phyloP scores from a whole-genome alignment of 2,888 invertebrate species.

The Teinopalpus imperialis region DNA sequence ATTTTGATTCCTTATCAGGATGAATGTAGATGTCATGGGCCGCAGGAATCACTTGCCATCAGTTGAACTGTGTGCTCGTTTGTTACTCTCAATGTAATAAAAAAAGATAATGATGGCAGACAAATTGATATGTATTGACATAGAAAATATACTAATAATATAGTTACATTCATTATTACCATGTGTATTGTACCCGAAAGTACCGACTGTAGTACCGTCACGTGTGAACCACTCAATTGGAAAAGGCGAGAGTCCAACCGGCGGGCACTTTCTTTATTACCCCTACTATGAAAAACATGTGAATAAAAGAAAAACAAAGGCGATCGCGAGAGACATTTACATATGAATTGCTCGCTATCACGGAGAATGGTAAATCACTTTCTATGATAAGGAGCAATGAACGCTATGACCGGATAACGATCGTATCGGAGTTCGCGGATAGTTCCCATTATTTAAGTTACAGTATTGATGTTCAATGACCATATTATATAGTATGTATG shows the following conservation, averaged over 20 bases:
- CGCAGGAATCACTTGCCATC: no score
- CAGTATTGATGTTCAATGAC: no score
- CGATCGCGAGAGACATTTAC: slow-evolving; percentile 2
- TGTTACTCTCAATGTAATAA: no score
- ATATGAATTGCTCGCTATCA: slow-evolving; percentile 6
- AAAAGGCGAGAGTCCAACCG: slow-evolving; percentile 32
- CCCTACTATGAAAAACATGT: slow-evolving; percentile 1
- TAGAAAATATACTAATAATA: no score
- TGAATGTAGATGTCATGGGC: no score
- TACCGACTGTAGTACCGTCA: slow-evolving; percentile 31
- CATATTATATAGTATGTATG: no score
- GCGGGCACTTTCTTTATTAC: slow-evolving; percentile 5
- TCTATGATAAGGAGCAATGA: slow-evolving; percentile 11
- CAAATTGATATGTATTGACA: no score
- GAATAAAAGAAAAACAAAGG: slow-evolving; percentile 12
- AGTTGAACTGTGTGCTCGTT: no score
- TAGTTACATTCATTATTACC: not conserved
- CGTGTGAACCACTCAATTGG: slow-evolving; percentile 40
- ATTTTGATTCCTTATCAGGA: no score
- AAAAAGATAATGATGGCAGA: no score
- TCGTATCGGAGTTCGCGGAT: no score
- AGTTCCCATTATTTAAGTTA: no score
- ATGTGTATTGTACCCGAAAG: slow-evolving; percentile 26
- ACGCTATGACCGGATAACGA: slow-evolving; percentile 1
- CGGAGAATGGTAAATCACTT: slow-evolving; percentile 12